Base-by-base conservation (phyloP, 2,113 vertebrate genomes). In the Prionailurus viverrinus region DNA sequence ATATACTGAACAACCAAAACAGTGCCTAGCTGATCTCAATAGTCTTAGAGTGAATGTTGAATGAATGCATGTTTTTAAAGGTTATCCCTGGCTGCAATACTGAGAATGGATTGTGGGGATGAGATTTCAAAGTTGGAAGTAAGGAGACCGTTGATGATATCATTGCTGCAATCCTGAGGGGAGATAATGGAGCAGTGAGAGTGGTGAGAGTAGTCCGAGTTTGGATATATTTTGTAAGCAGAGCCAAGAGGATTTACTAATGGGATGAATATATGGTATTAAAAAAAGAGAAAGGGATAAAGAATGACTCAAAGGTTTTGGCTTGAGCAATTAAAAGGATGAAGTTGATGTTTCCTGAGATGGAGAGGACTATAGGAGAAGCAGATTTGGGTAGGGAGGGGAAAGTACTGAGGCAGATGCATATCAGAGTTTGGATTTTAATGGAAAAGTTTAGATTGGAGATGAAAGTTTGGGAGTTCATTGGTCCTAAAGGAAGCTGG, bases 401-500 rank as follows among this genome's bases (percentile, higher is more conserved):
- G 3, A n/a, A 93, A 85, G 45, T 58, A 55, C 16, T 16, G 41
- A 78, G 65, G 12, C 51, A 78, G 33, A 82, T 83, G 51, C 78
- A 63, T 83, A 7, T 48, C 39, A 89, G 69, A 84, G 6, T 93
- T 90, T 93, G 73, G 31, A 63, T n/a, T 91, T 96, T 63, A 36
- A 0, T 69, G 48, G 66, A 71, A 88, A 83, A 15, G 7, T 86
- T 74, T 86, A 33, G 21, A n/a, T 65, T 74, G 39, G 39, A 90
- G 61, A 68, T 82, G 83, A 31, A 83, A 39, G 71, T 93, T 79
- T 91, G 21, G 48, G 19, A 66, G 36, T 80, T 80, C 33, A 66
- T 73, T 51, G 11, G 12, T 91, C 13, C 31, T 41, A 58, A 92
- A 89, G 83, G 9, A 89, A 61, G 12, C 27, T 80, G 8, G 19